phyloP scores from a whole-genome alignment of 2,797 vertebrate genomes.

The Platalea minor region DNA sequence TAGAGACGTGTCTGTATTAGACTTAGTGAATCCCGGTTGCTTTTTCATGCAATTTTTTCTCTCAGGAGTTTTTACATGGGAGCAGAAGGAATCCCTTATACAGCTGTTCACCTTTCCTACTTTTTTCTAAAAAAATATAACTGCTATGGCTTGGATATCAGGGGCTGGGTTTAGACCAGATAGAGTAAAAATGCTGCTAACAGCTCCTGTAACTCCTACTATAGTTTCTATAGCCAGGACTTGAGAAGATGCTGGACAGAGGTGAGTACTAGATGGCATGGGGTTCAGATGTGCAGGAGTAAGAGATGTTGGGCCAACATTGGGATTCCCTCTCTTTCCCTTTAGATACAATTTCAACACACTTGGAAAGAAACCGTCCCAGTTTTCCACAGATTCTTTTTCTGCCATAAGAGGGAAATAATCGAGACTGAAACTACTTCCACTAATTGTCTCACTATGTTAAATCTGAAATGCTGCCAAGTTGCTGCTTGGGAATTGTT shows the following conservation, averaged over 20 bases:
- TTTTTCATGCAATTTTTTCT: neutral
- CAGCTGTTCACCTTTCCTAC: neutral
- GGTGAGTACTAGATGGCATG: neutral
- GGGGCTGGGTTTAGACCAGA: neutral
- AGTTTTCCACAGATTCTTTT: neutral
- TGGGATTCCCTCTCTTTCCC: neutral
- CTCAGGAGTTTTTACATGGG: neutral
- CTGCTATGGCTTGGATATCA: neutral
- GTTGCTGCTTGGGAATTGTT: neutral
- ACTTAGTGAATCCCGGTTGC: neutral
- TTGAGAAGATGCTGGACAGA: neutral
- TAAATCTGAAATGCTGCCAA: slow-evolving; percentile 11
- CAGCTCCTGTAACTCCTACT: neutral
- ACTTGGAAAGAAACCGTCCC: neutral
- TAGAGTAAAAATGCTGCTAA: neutral
- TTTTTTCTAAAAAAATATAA: neutral
- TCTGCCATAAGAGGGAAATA: slow-evolving; percentile 26
- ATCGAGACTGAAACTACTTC: slow-evolving; percentile 20
- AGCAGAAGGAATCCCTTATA: neutral
- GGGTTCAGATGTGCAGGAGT: neutral
- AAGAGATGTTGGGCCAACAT: neutral
- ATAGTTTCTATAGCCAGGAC: neutral
- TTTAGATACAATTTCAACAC: neutral
- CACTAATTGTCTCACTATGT: slow-evolving; percentile 9
- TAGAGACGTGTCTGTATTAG: neutral